Evolutionary conservation across 1,140 invertebrate species (phyloP).

Genomic region (Scaptomyza montana): DNA sequence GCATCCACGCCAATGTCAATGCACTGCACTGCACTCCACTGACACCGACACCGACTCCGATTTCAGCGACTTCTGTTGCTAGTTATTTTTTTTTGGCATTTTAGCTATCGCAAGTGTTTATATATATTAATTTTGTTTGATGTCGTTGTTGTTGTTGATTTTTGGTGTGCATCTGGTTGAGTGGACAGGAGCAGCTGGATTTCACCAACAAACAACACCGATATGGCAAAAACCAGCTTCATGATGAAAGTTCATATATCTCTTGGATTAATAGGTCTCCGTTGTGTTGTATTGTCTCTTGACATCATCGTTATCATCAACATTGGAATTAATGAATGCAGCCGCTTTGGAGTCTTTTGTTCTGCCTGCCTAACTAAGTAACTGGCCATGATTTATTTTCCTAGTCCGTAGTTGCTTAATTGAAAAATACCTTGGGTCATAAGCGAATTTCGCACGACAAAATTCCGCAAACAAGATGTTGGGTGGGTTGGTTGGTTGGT

Average conservation of each 20-base stretch:
- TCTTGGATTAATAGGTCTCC: constrained; percentile 12
- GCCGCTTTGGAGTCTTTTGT: constrained; percentile 29
- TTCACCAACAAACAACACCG: constrained; percentile 34
- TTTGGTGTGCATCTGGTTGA: no score
- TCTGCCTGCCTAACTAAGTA: constrained; percentile 16
- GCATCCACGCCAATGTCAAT: constrained; percentile 48
- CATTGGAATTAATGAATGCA: background rate
- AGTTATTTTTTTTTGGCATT: constrained; percentile 43
- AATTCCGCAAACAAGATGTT: constrained; percentile 9
- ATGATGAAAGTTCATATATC: constrained; percentile 51
- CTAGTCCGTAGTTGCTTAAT: constrained; percentile 54
- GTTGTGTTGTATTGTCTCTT: background rate
- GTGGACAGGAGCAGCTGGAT: constrained; percentile 31
- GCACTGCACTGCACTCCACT: constrained; percentile 54
- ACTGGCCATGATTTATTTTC: constrained; percentile 59
- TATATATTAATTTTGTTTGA: constrained; percentile 8
- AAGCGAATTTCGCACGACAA: constrained; percentile 56
- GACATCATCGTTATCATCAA: background rate
- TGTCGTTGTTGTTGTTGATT: no score
- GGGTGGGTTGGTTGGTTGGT: background rate
- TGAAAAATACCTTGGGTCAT: constrained; percentile 54
- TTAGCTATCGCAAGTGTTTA: constrained; percentile 36
- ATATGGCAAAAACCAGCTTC: constrained; percentile 30
- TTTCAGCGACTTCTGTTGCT: constrained; percentile 51
- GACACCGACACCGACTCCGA: constrained; percentile 12